These are phyloP conservation scores for Machaerirhynchus nigripectus DNA, from an alignment of 2,113 vertebrate genomes.

Conservation along the genomic window DNA sequence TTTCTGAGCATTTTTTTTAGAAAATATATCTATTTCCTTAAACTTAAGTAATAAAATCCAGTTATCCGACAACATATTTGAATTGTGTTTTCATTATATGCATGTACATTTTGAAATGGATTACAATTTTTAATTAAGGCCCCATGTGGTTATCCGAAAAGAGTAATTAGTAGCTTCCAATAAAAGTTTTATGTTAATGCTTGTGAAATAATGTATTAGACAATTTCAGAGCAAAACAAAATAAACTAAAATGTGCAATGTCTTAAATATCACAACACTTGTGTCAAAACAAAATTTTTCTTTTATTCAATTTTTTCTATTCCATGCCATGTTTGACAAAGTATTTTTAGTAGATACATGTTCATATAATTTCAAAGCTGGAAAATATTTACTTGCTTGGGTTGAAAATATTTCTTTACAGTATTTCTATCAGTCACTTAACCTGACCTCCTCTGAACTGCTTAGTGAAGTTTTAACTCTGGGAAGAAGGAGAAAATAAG, in stretches of 20 bases:
- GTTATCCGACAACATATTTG: background rate
- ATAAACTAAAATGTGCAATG: background rate
- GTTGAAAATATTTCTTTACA: background rate
- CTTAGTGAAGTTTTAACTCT: background rate
- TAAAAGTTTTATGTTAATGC: background rate
- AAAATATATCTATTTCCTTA: background rate
- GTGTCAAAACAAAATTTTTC: background rate
- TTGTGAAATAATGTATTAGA: background rate
- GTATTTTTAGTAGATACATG: background rate
- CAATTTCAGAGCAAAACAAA: background rate
- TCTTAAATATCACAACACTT: background rate
- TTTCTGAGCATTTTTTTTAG: background rate
- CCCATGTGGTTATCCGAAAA: background rate
- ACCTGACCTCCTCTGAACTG: background rate
- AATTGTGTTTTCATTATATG: background rate
- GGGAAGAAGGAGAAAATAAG: background rate
- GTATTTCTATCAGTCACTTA: background rate
- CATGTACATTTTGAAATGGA: background rate
- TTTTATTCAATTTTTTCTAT: background rate
- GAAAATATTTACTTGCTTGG: background rate
- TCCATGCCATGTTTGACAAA: background rate
- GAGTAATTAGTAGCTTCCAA: background rate
- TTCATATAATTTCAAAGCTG: background rate
- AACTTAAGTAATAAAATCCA: background rate
- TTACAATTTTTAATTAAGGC: slow-evolving; percentile 27